phyloP scores from a whole-genome alignment of 1,140 invertebrate species.

The Cydia pomonella region DNA sequence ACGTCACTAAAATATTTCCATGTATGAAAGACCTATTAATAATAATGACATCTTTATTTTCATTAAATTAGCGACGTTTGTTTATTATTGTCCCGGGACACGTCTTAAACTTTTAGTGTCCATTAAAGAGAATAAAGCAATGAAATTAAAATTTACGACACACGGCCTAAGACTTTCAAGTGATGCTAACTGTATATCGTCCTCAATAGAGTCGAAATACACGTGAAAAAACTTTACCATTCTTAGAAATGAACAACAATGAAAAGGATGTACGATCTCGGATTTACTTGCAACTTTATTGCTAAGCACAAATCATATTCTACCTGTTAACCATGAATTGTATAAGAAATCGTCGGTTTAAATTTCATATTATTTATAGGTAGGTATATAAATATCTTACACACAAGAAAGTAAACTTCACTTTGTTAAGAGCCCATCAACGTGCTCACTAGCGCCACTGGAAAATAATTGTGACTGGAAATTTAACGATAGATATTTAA shows the following conservation, averaged over 20 bases:
- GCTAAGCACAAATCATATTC: too few relatives aligned
- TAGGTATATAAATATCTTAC: too few relatives aligned
- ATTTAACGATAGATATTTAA: too few relatives aligned
- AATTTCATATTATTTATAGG: too few relatives aligned
- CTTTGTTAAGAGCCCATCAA: too few relatives aligned
- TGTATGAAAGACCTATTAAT: neutral
- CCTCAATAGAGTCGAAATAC: neutral
- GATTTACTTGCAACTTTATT: neutral
- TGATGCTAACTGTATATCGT: conserved; percentile 11
- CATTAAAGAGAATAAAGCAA: conserved; percentile 6
- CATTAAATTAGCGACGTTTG: conserved; percentile 8
- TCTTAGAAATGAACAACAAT: neutral
- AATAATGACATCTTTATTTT: conserved; percentile 5
- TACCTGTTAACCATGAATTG: too few relatives aligned
- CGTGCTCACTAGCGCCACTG: too few relatives aligned
- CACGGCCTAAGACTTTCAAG: conserved; percentile 15
- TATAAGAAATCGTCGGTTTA: too few relatives aligned
- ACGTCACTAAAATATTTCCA: neutral
- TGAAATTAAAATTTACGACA: conserved; percentile 30
- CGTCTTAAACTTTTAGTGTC: conserved; percentile 18
- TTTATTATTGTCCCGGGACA: conserved; percentile 9
- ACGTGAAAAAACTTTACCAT: neutral
- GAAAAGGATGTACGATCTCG: neutral
- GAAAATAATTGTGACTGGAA: too few relatives aligned
- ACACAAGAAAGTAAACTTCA: too few relatives aligned